A percentile compares a stretch with the other conserved stretches of the same genome.
These are phyloP conservation scores for Prionailurus viverrinus DNA, from an alignment of 2,113 vertebrate species.

Conservation along the genomic window DNA sequence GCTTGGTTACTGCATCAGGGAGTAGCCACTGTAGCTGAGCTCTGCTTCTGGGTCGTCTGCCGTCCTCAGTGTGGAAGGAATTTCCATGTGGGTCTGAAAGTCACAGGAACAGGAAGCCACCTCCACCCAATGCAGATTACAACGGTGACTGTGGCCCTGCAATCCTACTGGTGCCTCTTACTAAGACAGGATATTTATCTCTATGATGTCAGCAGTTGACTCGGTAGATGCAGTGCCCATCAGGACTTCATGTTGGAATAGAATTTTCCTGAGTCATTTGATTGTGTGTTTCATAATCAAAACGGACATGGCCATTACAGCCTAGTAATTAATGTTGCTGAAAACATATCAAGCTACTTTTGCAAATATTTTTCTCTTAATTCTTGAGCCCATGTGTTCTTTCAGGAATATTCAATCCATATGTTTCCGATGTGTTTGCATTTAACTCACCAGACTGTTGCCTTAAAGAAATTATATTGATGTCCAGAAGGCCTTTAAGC, in stretches of 20 bases:
- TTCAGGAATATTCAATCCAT: background rate
- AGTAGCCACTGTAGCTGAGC: background rate
- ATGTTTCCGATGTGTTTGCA: background rate
- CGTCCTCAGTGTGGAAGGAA: background rate
- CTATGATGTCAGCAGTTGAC: too few relatives aligned
- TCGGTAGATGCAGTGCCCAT: background rate
- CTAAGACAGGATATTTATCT: background rate
- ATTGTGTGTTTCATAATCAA: background rate
- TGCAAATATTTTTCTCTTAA: constrained; percentile 8
- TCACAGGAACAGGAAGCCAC: background rate
- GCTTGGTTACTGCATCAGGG: background rate
- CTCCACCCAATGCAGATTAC: background rate
- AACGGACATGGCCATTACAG: background rate
- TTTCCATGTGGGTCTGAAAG: background rate
- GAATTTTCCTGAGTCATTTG: background rate
- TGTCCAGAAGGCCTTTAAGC: background rate
- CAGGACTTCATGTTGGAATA: background rate
- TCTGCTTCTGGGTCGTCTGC: background rate
- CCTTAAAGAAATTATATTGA: constrained; percentile 10
- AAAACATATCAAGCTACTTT: constrained; percentile 28
- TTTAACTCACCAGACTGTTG: background rate
- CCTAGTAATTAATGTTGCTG: background rate
- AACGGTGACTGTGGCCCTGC: accelerated
- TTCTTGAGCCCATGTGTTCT: background rate
- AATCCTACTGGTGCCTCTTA: background rate